These are phyloP conservation scores for Chelmon rostratus DNA, from an alignment of 2,797 vertebrate genomes.

Conservation along the genomic window DNA sequence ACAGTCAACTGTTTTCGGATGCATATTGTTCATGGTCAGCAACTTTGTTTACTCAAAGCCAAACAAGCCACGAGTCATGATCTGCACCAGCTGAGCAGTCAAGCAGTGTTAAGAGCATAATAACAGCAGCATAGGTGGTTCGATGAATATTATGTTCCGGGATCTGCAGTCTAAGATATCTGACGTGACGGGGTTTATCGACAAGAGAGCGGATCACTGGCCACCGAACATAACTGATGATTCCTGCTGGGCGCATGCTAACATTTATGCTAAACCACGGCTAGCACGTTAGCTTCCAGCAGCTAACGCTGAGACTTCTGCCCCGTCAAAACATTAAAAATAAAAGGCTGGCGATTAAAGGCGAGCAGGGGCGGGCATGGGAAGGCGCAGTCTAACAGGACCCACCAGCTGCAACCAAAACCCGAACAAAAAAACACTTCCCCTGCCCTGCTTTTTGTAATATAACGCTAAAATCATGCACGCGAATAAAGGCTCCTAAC, in stretches of 20 bases:
- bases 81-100: conserved; percentile 27
- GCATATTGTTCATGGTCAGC: conserved; percentile 57
- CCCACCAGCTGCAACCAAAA: background rate
- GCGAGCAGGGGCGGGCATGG: background rate
- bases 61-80: conserved; percentile 47
- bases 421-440: background rate
- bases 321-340: conserved; percentile 58
- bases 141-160: background rate
- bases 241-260: conserved; percentile 64
- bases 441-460: conserved; percentile 52
- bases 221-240: conserved; percentile 8
- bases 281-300: conserved; percentile 77
- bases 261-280: conserved; percentile 65
- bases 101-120: background rate
- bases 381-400: background rate
- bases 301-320: conserved; percentile 61
- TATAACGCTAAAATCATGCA: conserved; percentile 60
- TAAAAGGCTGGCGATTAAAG: background rate
- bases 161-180: background rate
- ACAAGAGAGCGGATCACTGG: background rate
- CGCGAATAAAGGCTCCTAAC: conserved; percentile 62
- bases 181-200: background rate
- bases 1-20: conserved; percentile 15
- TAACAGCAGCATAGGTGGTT: background rate
- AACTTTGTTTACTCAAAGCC: conserved; percentile 76